Percentiles rank a stretch among this genome's conserved stretches.
phyloP scores from a whole-genome alignment of 2,797 vertebrate species.

The Erethizon dorsatum region DNA sequence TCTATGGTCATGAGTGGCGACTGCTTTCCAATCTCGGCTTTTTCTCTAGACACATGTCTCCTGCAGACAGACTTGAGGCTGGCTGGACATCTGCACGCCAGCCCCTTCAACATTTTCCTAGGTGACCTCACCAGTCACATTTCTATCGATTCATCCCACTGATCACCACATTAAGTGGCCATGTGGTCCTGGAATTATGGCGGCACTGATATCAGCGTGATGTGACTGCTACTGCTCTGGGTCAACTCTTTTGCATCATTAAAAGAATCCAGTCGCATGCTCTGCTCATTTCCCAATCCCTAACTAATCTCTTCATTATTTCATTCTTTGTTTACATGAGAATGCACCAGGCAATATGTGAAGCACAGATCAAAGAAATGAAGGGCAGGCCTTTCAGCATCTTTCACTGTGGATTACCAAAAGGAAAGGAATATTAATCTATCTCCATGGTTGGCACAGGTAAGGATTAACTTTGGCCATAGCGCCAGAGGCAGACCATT shows the following conservation, averaged over 20 bases:
- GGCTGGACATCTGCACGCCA: neutral
- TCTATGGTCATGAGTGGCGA: neutral
- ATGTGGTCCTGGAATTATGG: neutral
- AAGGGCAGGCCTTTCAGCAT: neutral
- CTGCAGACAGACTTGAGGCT: neutral
- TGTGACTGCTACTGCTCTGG: accelerated
- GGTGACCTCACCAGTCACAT: neutral
- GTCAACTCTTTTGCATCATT: neutral
- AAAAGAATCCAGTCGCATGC: too few relatives aligned
- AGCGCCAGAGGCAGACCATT: neutral
- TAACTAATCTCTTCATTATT: neutral
- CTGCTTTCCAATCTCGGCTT: neutral
- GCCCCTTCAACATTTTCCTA: neutral
- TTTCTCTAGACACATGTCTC: neutral
- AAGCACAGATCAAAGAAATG: neutral
- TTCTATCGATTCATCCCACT: neutral
- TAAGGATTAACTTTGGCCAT: neutral
- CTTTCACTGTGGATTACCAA: neutral
- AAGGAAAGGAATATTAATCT: neutral
- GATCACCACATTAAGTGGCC: neutral
- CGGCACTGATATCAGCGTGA: neutral
- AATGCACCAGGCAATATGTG: neutral
- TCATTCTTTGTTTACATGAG: neutral
- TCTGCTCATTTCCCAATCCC: neutral
- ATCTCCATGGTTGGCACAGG: neutral